Conservation (phyloP, 2,113 vertebrate species). For the Peromyscus leucopus region DNA sequence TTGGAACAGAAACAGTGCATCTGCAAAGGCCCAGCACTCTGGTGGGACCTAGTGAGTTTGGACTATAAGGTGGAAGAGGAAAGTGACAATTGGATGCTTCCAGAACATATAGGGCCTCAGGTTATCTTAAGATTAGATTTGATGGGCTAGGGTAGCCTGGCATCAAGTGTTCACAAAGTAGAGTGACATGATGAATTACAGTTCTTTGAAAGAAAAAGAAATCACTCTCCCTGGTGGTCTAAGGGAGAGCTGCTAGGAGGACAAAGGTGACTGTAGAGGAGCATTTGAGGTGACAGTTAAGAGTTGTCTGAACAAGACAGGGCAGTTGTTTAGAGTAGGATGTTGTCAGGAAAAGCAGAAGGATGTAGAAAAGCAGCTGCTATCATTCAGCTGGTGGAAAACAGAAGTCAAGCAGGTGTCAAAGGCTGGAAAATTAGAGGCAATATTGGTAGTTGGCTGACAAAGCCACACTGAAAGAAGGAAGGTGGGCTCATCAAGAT, state of each 20-base stretch:
- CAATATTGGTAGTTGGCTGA: background rate
- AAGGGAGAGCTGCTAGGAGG: background rate
- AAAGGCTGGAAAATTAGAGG: background rate
- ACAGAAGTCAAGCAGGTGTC: background rate
- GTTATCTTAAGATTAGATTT: conserved; percentile 22
- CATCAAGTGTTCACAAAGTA: background rate
- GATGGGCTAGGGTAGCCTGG: background rate
- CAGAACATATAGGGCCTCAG: background rate
- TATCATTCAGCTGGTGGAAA: background rate
- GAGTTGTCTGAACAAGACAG: background rate
- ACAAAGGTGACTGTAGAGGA: background rate
- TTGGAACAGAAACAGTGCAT: background rate
- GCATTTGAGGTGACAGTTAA: background rate
- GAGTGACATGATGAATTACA: background rate
- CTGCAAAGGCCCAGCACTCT: background rate
- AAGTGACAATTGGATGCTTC: background rate
- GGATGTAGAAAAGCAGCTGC: background rate
- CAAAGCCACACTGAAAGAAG: background rate
- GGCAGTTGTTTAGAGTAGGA: background rate
- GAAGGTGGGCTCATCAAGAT: background rate
- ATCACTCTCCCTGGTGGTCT: background rate
- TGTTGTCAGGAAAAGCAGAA: background rate
- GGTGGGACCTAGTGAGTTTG: background rate
- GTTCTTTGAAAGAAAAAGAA: conserved; percentile 4
- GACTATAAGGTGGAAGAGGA: background rate